Conservation (phyloP, 2,797 vertebrate genomes). For the Diceros bicornis region DNA sequence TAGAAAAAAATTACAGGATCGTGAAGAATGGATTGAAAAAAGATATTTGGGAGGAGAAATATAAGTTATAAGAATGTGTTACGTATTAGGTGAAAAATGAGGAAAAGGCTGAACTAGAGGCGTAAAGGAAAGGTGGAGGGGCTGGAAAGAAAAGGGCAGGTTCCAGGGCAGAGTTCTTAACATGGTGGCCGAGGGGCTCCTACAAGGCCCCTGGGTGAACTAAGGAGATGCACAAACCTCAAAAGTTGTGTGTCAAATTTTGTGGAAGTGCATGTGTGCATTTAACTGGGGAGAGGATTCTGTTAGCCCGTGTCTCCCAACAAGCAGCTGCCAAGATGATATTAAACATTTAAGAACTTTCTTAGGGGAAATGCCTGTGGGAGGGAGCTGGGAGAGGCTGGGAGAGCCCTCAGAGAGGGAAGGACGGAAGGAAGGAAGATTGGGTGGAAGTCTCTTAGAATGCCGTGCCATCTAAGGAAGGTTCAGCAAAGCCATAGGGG, state of each 20-base stretch:
- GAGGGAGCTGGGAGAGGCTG: neutral
- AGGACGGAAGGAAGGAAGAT: neutral
- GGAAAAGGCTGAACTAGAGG: neutral
- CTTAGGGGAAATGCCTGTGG: neutral
- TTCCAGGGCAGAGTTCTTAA: neutral
- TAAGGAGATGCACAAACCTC: neutral
- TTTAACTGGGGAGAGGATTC: neutral
- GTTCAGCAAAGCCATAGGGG: neutral
- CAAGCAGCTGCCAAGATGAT: neutral
- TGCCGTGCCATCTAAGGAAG: neutral
- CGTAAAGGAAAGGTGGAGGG: neutral
- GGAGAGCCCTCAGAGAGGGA: neutral
- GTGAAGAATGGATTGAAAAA: conserved; percentile 6
- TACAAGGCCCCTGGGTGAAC: no score
- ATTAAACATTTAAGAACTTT: conserved; percentile 5
- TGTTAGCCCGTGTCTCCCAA: neutral
- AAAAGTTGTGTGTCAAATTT: neutral
- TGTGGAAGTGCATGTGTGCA: neutral
- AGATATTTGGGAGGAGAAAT: neutral
- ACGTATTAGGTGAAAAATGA: neutral
- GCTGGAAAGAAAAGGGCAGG: neutral
- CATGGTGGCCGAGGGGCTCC: neutral
- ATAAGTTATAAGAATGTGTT: neutral
- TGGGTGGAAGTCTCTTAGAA: neutral
- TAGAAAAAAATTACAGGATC: neutral